A percentile compares a stretch with the other conserved stretches of the same genome.
Conservation (phyloP, 2,888 invertebrate species). For the Troilus luridus region DNA sequence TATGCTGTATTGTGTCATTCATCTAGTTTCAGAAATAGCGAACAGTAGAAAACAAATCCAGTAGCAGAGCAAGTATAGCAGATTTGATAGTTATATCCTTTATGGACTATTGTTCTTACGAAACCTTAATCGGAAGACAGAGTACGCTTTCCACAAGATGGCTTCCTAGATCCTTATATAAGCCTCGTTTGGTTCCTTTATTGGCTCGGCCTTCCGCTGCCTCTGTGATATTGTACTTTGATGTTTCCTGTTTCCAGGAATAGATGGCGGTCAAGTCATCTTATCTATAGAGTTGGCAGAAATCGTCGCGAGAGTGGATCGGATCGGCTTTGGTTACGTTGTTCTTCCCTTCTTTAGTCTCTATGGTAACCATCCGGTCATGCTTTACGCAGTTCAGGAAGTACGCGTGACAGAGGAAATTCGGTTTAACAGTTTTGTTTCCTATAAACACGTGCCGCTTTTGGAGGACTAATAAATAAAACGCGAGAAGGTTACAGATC, state of each 20-base stretch:
- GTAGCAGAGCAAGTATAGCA: too few relatives aligned
- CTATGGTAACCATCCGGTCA: not conserved
- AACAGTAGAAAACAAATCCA: too few relatives aligned
- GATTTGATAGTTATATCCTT: not conserved
- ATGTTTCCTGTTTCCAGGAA: constrained; percentile 7
- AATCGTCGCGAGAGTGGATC: not conserved
- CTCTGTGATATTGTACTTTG: not conserved
- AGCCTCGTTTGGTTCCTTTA: not conserved
- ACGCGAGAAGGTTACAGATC: too few relatives aligned
- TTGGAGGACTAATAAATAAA: too few relatives aligned
- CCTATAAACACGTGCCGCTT: not conserved
- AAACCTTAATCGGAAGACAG: not conserved
- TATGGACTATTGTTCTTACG: not conserved
- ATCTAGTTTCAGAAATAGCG: too few relatives aligned
- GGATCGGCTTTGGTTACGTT: not conserved
- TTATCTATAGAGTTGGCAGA: not conserved
- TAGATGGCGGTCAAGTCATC: not conserved
- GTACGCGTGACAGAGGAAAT: not conserved
- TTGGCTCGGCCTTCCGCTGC: not conserved
- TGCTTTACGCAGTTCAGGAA: not conserved
- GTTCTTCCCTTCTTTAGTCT: not conserved
- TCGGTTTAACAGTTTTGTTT: not conserved
- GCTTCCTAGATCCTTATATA: constrained; percentile 16
- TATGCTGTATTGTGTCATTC: too few relatives aligned
- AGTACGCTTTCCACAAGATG: not conserved